Percentiles rank a stretch among this genome's conserved stretches.
These are phyloP conservation scores for Catharus bicknelli DNA, from an alignment of 2,113 vertebrate species.

Conservation along the genomic window DNA sequence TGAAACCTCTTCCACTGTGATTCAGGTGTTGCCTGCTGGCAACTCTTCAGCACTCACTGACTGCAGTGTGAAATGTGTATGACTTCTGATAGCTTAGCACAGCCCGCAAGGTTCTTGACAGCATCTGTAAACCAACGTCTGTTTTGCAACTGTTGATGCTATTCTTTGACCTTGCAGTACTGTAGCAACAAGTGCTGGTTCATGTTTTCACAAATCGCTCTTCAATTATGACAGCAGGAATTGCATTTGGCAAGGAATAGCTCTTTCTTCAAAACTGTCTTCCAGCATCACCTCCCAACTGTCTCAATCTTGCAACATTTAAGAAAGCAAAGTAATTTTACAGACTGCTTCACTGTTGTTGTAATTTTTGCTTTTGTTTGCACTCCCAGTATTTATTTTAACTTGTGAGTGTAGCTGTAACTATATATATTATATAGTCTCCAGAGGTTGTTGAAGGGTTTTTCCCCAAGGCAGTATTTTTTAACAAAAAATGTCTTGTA, in stretches of 20 bases:
- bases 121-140: neutral
- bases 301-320: neutral
- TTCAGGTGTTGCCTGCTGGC: neutral
- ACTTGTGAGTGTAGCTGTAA: neutral
- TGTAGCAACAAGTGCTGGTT: neutral
- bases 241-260: neutral
- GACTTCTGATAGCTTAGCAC: neutral
- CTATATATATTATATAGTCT: neutral
- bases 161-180: neutral
- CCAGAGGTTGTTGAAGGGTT: neutral
- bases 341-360: neutral
- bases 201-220: neutral
- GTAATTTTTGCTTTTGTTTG: neutral
- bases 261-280: neutral
- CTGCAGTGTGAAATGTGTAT: rapidly evolving
- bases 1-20: neutral
- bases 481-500: neutral
- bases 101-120: neutral
- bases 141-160: neutral
- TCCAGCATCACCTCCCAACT: neutral
- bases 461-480: neutral
- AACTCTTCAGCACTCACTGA: neutral
- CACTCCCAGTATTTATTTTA: neutral
- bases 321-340: neutral
- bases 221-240: neutral